Conservation (phyloP, 2,113 vertebrate genomes). For the Anoplopoma fimbria region DNA sequence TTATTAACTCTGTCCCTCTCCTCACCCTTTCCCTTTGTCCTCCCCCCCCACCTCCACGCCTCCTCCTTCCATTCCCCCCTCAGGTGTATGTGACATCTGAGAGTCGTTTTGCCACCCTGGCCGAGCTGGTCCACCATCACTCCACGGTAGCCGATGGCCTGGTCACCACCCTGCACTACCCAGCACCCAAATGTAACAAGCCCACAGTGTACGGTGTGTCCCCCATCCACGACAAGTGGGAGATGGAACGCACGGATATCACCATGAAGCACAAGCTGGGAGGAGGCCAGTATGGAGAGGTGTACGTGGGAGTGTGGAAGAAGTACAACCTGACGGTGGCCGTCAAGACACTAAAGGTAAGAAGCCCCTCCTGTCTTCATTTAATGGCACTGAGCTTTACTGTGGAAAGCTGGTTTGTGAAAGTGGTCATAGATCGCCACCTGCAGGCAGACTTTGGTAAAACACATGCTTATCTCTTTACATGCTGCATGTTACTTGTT, state of each 20-base stretch:
- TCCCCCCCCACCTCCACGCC: too few species aligned
- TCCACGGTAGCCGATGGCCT: conserved; percentile 97
- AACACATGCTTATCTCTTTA: conserved; percentile 6
- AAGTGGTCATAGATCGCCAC: conserved; percentile 54
- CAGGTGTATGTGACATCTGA: conserved; percentile 98
- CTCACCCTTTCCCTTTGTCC: not conserved
- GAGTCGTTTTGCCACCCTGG: conserved; percentile 96
- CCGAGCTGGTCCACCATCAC: conserved; percentile 98
- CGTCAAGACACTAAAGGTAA: conserved; percentile 97
- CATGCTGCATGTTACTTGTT: not conserved
- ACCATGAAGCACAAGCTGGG: conserved; percentile 99
- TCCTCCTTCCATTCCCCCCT: not conserved
- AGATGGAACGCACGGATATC: conserved; percentile 99
- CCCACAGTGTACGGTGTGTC: conserved; percentile 98
- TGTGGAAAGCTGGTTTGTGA: not conserved
- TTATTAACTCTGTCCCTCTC: not conserved
- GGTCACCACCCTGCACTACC: conserved; percentile 98
- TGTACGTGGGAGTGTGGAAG: conserved; percentile 98
- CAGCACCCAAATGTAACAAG: conserved; percentile 99
- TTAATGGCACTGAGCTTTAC: not conserved
- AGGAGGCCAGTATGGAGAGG: conserved; percentile 98
- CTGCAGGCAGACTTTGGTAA: conserved; percentile 62
- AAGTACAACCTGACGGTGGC: conserved; percentile 98
- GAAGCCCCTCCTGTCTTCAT: not conserved
- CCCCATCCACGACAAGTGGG: conserved; percentile 99